phyloP scores from a whole-genome alignment of 2,888 invertebrate genomes.

The Erpobdella octoculata region DNA sequence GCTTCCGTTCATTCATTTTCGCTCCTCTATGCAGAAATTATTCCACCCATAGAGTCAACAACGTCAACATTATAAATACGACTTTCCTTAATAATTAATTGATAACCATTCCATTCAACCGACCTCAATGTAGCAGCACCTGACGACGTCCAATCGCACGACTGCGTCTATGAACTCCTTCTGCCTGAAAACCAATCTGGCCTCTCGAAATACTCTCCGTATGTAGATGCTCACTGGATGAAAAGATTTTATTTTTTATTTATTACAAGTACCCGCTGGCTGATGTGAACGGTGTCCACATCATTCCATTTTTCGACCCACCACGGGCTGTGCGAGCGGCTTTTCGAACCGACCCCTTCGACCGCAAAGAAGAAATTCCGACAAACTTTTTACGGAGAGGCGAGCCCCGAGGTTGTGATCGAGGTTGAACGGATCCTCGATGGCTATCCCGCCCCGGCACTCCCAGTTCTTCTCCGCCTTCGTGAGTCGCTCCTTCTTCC shows the following conservation, averaged over 20 bases:
- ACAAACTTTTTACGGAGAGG: constrained; percentile 57
- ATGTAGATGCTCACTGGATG: constrained; percentile 55
- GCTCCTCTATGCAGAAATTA: too few relatives aligned
- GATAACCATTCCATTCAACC: too few relatives aligned
- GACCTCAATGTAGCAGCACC: too few relatives aligned
- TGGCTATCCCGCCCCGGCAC: constrained; percentile 55
- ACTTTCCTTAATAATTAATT: too few relatives aligned
- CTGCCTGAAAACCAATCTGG: constrained; percentile 48
- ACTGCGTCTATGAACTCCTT: background rate
- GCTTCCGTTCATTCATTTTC: too few relatives aligned
- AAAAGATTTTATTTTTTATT: background rate
- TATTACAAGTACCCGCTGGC: background rate
- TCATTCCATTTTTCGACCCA: background rate
- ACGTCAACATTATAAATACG: too few relatives aligned
- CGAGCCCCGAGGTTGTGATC: constrained; percentile 58
- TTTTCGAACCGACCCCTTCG: background rate
- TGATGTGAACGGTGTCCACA: background rate
- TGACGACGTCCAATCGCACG: too few relatives aligned
- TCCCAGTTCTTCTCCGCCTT: constrained; percentile 59
- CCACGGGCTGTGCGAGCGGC: background rate
- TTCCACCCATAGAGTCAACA: too few relatives aligned
- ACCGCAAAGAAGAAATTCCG: too few relatives aligned
- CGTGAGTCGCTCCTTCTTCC: constrained; percentile 52
- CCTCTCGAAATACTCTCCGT: constrained; percentile 50
- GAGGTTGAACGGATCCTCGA: constrained; percentile 61